phyloP scores from a whole-genome alignment of 53 echinoderm and acorn worm species.

The Echinometra lucunter region DNA sequence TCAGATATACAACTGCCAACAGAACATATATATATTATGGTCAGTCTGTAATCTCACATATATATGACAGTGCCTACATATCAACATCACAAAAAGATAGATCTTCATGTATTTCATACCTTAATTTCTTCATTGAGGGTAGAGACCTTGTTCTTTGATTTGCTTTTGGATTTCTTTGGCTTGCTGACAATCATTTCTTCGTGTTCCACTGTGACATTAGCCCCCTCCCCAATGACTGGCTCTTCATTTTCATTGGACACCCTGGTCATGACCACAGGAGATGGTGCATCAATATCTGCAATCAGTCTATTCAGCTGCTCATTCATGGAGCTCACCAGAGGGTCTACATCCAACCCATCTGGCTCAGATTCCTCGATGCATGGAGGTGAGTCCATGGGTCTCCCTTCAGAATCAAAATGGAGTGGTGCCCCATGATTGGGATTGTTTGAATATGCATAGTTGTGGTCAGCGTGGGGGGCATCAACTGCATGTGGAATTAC shows the following conservation, averaged over 20 bases:
- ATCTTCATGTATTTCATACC: slow-evolving; percentile 20
- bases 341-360: slow-evolving; percentile 68
- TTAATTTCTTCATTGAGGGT: slow-evolving; percentile 43
- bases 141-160: background rate
- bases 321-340: slow-evolving; percentile 73
- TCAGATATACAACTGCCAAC: background rate
- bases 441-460: slow-evolving; percentile 78
- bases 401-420: slow-evolving; percentile 75
- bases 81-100: background rate
- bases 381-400: slow-evolving; percentile 65
- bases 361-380: slow-evolving; percentile 56
- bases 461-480: slow-evolving; percentile 86
- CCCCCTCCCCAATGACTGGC: slow-evolving; percentile 53
- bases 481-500: slow-evolving; percentile 64
- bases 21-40: background rate
- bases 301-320: slow-evolving; percentile 72
- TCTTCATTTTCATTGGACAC: slow-evolving; percentile 66
- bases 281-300: slow-evolving; percentile 67
- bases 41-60: background rate
- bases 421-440: slow-evolving; percentile 7
- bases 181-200: slow-evolving; percentile 15
- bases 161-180: background rate
- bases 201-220: slow-evolving; percentile 36
- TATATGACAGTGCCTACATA: background rate
- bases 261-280: background rate